Base-by-base conservation (phyloP, 2,888 invertebrate genomes). In the Therioaphis trifolii region DNA sequence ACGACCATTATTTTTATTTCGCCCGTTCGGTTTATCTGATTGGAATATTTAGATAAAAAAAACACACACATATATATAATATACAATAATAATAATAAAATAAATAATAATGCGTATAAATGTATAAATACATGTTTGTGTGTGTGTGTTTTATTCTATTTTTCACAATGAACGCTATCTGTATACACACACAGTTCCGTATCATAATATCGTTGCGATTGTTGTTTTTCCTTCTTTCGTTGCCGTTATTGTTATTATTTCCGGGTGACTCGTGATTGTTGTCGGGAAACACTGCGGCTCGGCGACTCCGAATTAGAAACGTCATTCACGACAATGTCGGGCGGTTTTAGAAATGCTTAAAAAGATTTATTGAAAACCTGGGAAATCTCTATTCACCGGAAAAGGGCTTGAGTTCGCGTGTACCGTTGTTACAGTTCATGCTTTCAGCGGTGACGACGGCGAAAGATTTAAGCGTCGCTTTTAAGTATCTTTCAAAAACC, bases 401-500 rank as follows among this genome's bases (percentile, higher is more conserved):
- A 79, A 79, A 79, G 52, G 55, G 68, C 55, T 69, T 27, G 78
- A 43, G 78, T 55, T 68, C 15, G 68, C 78, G 55, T 66, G 52
- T 24, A 27, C 11, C 43, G 40, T 61, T 27, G 24, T 75, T 75
- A 58, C 40, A 21, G n/a, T 63, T 29, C 24, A 35, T 35, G 52
- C 21, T 72, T 72, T 49, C 46, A 61, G 63, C 49, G 24, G 71
- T 63, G 61, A 74, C 49, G 63, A 74, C 49, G 63, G 35, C 58
- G 52, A 72, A 72, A 82, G 79, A 82, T 82, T 82, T 82, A 63
- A 82, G 61, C 71, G 63, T 52, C 72, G 74, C 49, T 82, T 74
- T 72, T 72, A 82, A 82, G 72, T 49, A 63, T 82, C 72, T 61
- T 52, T 80, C 72, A 52, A 61, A 82, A 74, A 74, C 82, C 82